Conservation (phyloP, 2,113 vertebrate genomes). For the Aegotheles bennettii region DNA sequence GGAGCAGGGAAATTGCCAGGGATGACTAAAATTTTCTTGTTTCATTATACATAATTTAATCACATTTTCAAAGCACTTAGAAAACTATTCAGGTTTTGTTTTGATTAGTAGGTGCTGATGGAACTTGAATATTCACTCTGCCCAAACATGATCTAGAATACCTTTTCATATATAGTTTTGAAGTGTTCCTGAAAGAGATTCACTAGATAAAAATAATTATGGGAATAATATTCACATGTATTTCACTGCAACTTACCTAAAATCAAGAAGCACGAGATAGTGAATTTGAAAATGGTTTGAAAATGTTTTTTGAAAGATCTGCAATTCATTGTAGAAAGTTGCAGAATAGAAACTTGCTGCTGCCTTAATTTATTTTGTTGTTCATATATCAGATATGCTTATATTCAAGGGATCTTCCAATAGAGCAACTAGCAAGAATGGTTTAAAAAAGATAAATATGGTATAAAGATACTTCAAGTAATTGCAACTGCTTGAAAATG, state of each 20-base stretch:
- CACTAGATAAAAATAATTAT: background rate
- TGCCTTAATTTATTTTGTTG: background rate
- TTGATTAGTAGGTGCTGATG: background rate
- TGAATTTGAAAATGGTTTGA: background rate
- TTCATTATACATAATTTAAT: background rate
- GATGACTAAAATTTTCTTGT: background rate
- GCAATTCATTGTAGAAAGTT: background rate
- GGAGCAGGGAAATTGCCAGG: background rate
- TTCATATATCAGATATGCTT: too few relatives aligned
- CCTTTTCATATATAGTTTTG: background rate
- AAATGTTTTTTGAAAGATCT: background rate
- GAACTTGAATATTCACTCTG: background rate
- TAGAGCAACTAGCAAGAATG: background rate
- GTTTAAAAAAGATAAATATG: background rate
- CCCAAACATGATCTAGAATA: background rate
- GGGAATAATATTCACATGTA: background rate
- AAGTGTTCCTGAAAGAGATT: background rate
- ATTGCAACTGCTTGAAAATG: background rate
- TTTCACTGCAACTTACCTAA: background rate
- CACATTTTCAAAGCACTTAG: background rate
- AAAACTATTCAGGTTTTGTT: background rate
- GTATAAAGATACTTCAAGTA: background rate
- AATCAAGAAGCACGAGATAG: background rate
- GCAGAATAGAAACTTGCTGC: background rate
- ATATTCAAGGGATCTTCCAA: background rate